A percentile compares a stretch with the other conserved stretches of the same genome.
Evolutionary conservation across 2,113 vertebrate species (phyloP).

Genomic region (Anarrhichthys ocellatus): DNA sequence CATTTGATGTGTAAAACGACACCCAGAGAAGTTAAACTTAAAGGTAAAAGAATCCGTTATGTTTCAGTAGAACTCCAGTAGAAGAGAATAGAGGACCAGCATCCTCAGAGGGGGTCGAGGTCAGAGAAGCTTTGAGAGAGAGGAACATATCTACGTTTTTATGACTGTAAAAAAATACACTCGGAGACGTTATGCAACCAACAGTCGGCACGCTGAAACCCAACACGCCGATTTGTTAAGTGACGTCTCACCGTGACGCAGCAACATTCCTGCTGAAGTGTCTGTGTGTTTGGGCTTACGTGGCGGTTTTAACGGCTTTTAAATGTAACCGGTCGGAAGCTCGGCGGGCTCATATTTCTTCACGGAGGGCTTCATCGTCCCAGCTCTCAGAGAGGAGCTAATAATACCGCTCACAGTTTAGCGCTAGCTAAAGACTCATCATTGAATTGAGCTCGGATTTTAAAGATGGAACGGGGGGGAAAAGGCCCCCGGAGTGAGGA

Average conservation of each 20-base stretch:
- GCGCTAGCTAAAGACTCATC: conserved; percentile 27
- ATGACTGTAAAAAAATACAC: neutral
- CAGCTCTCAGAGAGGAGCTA: conserved; percentile 13
- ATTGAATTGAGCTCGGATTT: conserved; percentile 53
- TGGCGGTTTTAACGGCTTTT: conserved; percentile 11
- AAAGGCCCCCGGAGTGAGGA: conserved; percentile 41
- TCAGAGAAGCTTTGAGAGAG: neutral
- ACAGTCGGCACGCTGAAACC: conserved; percentile 8
- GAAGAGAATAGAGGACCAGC: no score
- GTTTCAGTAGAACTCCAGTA: neutral
- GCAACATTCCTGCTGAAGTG: conserved; percentile 21
- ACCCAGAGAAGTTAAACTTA: no score
- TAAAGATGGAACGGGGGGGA: conserved; percentile 29
- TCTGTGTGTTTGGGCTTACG: neutral
- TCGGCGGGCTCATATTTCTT: conserved; percentile 16
- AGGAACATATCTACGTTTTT: neutral
- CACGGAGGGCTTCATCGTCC: neutral
- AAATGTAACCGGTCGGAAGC: conserved; percentile 15
- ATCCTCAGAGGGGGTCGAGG: neutral
- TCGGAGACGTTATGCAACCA: conserved; percentile 8
- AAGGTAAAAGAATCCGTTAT: neutral
- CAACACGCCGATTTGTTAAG: neutral
- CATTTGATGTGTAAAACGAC: no score
- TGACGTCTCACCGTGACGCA: conserved; percentile 17
- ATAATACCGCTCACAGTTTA: conserved; percentile 6